Base-by-base conservation (phyloP, 2,797 vertebrate genomes). In the Telmatherina bonti region DNA sequence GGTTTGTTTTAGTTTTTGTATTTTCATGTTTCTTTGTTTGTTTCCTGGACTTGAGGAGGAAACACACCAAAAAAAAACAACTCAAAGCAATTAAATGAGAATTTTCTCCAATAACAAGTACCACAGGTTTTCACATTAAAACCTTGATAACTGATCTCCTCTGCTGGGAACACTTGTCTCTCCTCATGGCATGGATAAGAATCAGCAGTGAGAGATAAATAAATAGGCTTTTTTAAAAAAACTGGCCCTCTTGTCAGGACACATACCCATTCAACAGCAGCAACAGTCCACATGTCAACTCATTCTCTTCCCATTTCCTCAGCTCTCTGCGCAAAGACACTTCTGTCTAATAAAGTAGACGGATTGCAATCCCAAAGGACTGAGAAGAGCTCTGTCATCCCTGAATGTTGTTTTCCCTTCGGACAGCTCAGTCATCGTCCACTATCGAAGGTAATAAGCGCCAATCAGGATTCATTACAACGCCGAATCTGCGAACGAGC, bases 201-300 rank as follows among this genome's bases (percentile, higher is more conserved):
- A 92, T 93, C 87, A 88, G 76, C 78, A 72, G 69, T 88, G 89
- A 86, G 83, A 84, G 89, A 83, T 85, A 88, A 89, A 89, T 93
- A 94, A 93, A 94, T 91, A 88, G 90, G 83, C 85, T 94, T 91
- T 89, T 3, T 70, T 85, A 78, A 85, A 88, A 86, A 89, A 86
- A 89, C 84, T 81, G 75, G 49, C 85, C 88, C 76, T 89, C 90
- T 89, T 91, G 91, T 94, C 91, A 91, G 81, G 91, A 91, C 88
- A 91, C 85, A 92, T 92, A 92, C 79, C 90, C 85, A 89, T 87
- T 91, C 73, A 67, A 91, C 92, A 83, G 81, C 74, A 77, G 85
- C 83, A 82, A 65, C 77, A 88, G 87, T 86, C 88, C 76, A 79
- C 84, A 78, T 85, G 92, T 94, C 93, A 92, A 83, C 86, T 81